Percentiles rank a stretch among this genome's conserved stretches.
phyloP scores from a whole-genome alignment of 2,113 vertebrate species.

The Sinosuthora webbiana region DNA sequence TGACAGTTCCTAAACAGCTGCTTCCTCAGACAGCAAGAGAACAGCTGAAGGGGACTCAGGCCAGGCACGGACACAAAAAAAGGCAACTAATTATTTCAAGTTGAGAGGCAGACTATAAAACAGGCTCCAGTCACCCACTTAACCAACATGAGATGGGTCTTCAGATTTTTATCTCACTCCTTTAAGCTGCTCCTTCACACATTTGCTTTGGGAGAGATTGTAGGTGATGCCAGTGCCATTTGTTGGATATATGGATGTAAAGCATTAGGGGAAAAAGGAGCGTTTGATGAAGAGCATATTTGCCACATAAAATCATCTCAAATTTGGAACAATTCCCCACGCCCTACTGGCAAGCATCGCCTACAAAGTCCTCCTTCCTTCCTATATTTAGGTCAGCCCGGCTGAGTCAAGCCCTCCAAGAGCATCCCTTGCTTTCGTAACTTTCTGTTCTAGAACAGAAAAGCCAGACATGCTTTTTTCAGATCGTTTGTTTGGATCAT shows the following conservation, averaged over 20 bases:
- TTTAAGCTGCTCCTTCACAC: neutral
- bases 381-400: neutral
- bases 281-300: neutral
- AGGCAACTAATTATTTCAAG: neutral
- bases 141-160: neutral
- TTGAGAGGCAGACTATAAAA: neutral
- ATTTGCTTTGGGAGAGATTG: neutral
- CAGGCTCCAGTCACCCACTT: neutral
- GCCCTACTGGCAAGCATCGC: neutral
- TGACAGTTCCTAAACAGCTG: constrained; percentile 41
- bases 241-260: neutral
- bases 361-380: neutral
- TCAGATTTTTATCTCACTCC: neutral
- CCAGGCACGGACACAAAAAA: neutral
- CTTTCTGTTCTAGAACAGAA: neutral
- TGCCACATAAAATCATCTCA: neutral
- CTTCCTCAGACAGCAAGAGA: neutral
- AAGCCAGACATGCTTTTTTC: neutral
- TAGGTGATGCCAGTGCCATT: neutral
- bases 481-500: neutral
- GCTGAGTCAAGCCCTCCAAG: neutral
- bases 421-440: neutral
- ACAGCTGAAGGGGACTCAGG: constrained; percentile 36
- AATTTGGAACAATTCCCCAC: neutral
- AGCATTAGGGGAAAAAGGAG: neutral